Evolutionary conservation across 2,888 invertebrate species (phyloP).

Genomic region (Drosophila sordidula): DNA sequence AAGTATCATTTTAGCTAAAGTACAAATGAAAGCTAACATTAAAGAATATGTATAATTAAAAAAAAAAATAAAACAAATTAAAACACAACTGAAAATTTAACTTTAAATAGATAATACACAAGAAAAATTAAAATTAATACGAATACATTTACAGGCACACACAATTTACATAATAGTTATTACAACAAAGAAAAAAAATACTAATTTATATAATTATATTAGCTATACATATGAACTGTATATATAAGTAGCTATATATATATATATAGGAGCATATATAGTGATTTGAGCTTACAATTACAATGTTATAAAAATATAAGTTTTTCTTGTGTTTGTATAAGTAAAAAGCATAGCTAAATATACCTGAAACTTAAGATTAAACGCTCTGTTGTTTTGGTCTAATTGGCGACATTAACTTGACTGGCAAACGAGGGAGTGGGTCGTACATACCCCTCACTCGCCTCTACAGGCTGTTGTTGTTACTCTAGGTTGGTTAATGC

Average conservation of each 20-base stretch:
- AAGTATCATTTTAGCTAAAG: slow-evolving; percentile 14
- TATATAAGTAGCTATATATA: slow-evolving; percentile 3
- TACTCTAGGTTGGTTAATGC: slow-evolving; percentile 19
- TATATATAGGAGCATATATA: slow-evolving; percentile 22
- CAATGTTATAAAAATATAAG: slow-evolving; percentile 4
- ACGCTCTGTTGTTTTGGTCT: slow-evolving; percentile 74
- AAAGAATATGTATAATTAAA: slow-evolving; percentile 13
- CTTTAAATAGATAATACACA: slow-evolving; percentile 30
- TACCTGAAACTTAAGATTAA: slow-evolving; percentile 70
- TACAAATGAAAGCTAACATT: slow-evolving; percentile 12
- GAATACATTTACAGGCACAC: slow-evolving; percentile 40
- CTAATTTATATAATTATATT: slow-evolving; percentile 4
- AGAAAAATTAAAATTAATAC: slow-evolving; percentile 4
- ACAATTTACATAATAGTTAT: slow-evolving; percentile 32
- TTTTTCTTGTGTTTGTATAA: slow-evolving; percentile 2
- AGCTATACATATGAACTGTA: slow-evolving; percentile 16
- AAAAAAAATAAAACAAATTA: slow-evolving; percentile 11
- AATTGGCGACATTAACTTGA: slow-evolving; percentile 60
- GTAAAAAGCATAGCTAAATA: slow-evolving; percentile 35
- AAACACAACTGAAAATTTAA: slow-evolving; percentile 15
- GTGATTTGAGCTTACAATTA: slow-evolving; percentile 14
- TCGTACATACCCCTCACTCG: slow-evolving; percentile 3
- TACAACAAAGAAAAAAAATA: slow-evolving; percentile 11
- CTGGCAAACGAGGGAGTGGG: slow-evolving; percentile 44
- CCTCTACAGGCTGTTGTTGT: slow-evolving; percentile 34